These are phyloP conservation scores for Etheostoma nigrum DNA, from an alignment of 2,797 vertebrate species.

Conservation along the genomic window DNA sequence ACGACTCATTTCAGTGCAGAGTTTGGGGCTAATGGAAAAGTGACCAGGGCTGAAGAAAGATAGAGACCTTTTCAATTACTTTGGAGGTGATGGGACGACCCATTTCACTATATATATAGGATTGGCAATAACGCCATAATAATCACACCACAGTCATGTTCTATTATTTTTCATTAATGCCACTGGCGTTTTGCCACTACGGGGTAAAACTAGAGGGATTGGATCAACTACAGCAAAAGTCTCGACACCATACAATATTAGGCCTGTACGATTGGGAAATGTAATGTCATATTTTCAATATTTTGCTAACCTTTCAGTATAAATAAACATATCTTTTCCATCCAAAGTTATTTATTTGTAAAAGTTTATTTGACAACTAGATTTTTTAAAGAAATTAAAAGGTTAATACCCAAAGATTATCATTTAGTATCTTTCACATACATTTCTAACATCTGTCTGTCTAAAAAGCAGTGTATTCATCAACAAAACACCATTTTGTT, in stretches of 20 bases:
- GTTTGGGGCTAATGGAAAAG: conserved; percentile 70
- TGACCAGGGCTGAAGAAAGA: conserved; percentile 67
- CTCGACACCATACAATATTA: not conserved
- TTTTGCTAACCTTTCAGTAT: conserved; percentile 4
- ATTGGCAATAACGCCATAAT: conserved; percentile 65
- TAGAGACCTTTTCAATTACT: conserved; percentile 75
- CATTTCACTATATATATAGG: conserved; percentile 42
- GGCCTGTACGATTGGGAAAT: not conserved
- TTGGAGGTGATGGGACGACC: conserved; percentile 58
- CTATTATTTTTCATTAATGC: conserved; percentile 57
- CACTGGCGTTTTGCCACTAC: conserved; percentile 20
- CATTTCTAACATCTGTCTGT: conserved; percentile 7
- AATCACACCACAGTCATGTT: conserved; percentile 59
- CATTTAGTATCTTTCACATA: not conserved
- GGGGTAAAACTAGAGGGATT: conserved; percentile 30
- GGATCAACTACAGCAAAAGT: conserved; percentile 4
- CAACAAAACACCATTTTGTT: conserved; percentile 12
- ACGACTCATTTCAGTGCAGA: conserved; percentile 67
- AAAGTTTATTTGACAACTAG: not conserved
- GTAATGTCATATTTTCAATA: not conserved
- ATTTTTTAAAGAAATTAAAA: not conserved
- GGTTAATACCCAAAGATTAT: not conserved
- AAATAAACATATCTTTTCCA: not conserved
- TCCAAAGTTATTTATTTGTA: not conserved
- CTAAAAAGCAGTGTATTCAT: not conserved